A percentile compares a stretch with the other conserved stretches of the same genome.
Evolutionary conservation across 2,888 invertebrate species (phyloP).

Genomic region (Baccha elongata): DNA sequence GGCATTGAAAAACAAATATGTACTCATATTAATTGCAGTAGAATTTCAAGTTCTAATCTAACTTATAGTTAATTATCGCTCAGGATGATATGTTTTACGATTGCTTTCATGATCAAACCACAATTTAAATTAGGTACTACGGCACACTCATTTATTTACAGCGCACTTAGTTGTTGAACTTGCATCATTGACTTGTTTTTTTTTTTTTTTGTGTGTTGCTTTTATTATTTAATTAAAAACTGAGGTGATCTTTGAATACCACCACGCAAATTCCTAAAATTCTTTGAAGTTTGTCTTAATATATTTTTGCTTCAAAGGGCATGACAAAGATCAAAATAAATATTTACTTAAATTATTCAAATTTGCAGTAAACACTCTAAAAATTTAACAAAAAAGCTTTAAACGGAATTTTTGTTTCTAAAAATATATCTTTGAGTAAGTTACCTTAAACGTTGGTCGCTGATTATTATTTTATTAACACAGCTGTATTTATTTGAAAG

Average conservation of each 20-base stretch:
- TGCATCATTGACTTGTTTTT: too few species aligned
- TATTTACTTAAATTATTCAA: too few species aligned
- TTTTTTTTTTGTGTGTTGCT: too few species aligned
- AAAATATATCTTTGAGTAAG: not conserved
- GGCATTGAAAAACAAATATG: not conserved
- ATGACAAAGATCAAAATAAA: too few species aligned
- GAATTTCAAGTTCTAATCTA: conserved; percentile 25
- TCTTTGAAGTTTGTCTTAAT: too few species aligned
- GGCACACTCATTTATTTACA: too few species aligned
- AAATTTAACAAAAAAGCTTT: conserved; percentile 9
- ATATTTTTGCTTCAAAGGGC: too few species aligned
- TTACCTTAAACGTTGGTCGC: conserved; percentile 38
- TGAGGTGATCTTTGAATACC: too few species aligned
- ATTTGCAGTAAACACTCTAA: conserved; percentile 3
- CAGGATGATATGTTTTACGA: conserved; percentile 10
- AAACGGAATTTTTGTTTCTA: not conserved
- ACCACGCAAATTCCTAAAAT: too few species aligned
- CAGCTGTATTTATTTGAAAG: conserved; percentile 4
- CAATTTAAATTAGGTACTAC: conserved; percentile 4
- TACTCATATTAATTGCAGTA: conserved; percentile 6
- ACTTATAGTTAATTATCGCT: not conserved
- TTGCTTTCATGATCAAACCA: conserved; percentile 14
- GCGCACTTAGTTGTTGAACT: too few species aligned
- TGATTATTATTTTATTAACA: not conserved
- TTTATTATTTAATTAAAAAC: too few species aligned